Conservation (phyloP, 2,113 vertebrate species). For the Cebus imitator region DNA sequence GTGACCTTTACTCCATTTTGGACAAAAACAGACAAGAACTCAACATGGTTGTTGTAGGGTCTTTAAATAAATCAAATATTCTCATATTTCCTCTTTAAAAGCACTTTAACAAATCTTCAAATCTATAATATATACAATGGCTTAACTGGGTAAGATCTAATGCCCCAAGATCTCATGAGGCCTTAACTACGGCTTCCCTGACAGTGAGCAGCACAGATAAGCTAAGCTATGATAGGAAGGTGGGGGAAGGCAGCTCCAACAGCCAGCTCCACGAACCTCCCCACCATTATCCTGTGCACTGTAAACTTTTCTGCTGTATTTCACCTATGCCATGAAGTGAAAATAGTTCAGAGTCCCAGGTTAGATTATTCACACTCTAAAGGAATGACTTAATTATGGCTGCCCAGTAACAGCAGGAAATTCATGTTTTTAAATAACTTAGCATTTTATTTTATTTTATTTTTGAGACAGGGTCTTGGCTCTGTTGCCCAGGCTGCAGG, state of each 20-base stretch:
- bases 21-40: slow-evolving; percentile 5
- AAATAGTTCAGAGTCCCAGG: not conserved
- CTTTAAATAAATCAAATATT: slow-evolving; percentile 6
- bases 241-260: not conserved
- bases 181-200: not conserved
- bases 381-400: not conserved
- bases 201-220: not conserved
- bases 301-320: not conserved
- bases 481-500: too few species aligned
- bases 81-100: slow-evolving; percentile 32
- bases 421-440: not conserved
- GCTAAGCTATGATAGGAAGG: not conserved
- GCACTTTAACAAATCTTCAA: not conserved
- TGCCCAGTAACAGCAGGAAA: not conserved
- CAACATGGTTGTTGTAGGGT: not conserved
- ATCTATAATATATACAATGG: slow-evolving; percentile 20
- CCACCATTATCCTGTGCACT: not conserved
- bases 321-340: not conserved
- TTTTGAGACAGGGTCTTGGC: too few species aligned
- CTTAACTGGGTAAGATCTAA: not conserved
- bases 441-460: not conserved
- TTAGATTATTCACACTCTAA: not conserved
- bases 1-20: not conserved
- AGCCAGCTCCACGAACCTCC: not conserved
- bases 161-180: not conserved